Evolutionary conservation across 2,888 invertebrate species (phyloP), one percentile per base, ranked within the genome.

Genomic region (Megalurothrips usitatus): DNA sequence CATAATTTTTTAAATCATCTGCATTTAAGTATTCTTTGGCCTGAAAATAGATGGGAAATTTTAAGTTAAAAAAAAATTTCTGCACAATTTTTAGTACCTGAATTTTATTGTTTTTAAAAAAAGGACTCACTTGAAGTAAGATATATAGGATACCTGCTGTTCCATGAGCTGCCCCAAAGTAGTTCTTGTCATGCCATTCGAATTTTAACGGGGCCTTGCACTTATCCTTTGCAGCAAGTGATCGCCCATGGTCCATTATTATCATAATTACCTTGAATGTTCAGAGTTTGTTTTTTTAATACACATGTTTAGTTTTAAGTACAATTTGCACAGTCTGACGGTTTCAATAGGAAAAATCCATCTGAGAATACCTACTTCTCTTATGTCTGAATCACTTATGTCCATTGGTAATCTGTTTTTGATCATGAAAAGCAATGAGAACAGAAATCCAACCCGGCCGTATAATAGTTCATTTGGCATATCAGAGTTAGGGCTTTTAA

Each of bases 141-240:
- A 94, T 88, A 86, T 93, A 95, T 28, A 96, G 87, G 85, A 98
- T 96, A 10, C 97, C 97, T 82, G 93, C 91, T 83, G 95, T 88
- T 28, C 97, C 97, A 89, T 97, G 97, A 79, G 97, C 97, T 78
- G 94, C 96, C 26, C 97, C 97, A 80, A 95, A 88, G 86, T 97
- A 97, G 85, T 93, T 90, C 86, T 92, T 94, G 68, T 92, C 92
- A 87, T 97, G 96, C 96, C 96, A 97, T 85, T 92, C 90, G 88
- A 93, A 97, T 90, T 94, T 91, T 75, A 97, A 88, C 0, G 95
- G 94, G 83, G 90, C 89, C 78, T 89, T 88, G 79, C 88, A 82
- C 83, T 89, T 89, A 84, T 89, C 88, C 82, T 88, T 86, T 78
- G 86, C 84, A 1, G 94, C 88, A 84, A 91, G 89, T 68, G 87